These are phyloP conservation scores for Mythimna vitellina DNA, from an alignment of 2,888 invertebrate species.

Conservation along the genomic window DNA sequence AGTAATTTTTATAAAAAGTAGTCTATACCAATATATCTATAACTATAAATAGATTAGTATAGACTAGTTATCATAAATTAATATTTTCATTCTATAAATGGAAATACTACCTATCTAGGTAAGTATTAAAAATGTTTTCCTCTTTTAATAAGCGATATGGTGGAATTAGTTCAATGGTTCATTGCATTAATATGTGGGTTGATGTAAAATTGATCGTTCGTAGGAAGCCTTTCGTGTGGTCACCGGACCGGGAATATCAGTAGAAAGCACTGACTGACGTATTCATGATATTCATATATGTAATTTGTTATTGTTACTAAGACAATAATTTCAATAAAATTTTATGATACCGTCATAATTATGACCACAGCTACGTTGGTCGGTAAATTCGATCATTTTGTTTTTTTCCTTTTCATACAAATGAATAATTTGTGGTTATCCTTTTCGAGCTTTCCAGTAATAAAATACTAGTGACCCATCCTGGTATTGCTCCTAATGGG, in stretches of 20 bases:
- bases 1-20: too few relatives aligned
- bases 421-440: background rate
- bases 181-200: slow-evolving; percentile 33
- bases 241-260: slow-evolving; percentile 39
- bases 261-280: slow-evolving; percentile 24
- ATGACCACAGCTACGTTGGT: background rate
- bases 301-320: background rate
- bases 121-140: background rate
- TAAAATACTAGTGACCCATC: background rate
- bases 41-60: too few relatives aligned
- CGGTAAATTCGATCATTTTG: too few relatives aligned
- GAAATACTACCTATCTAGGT: background rate
- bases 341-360: background rate
- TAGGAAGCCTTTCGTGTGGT: slow-evolving; percentile 31
- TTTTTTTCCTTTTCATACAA: background rate
- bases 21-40: too few relatives aligned
- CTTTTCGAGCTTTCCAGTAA: background rate
- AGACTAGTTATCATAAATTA: too few relatives aligned
- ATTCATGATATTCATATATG: background rate
- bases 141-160: background rate
- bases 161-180: slow-evolving; percentile 21
- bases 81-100: too few relatives aligned
- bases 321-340: background rate
- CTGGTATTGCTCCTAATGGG: too few relatives aligned
- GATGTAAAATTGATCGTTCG: slow-evolving; percentile 33